Conservation (phyloP, 64 coral and sea anemone genomes). For the Anthopleura sola region DNA sequence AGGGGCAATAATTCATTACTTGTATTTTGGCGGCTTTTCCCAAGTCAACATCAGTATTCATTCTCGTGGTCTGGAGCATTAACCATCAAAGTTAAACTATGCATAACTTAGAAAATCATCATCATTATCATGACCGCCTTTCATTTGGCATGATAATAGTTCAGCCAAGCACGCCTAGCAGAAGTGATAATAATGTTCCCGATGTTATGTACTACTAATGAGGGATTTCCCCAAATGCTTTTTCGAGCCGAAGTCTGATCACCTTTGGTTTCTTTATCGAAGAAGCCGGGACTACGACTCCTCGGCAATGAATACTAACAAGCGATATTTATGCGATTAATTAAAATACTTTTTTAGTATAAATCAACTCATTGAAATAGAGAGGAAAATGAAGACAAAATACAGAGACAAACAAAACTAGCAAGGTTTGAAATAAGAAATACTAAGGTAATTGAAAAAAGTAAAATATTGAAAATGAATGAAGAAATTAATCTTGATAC, state of each 20-base stretch:
- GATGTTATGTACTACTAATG: neutral
- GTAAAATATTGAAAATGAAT: no score
- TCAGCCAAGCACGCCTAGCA: neutral
- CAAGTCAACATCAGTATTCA: neutral
- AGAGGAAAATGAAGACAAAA: no score
- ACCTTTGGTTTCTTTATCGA: neutral
- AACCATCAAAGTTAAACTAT: neutral
- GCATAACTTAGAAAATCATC: neutral
- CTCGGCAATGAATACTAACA: neutral
- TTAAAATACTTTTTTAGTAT: neutral
- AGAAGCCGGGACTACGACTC: neutral
- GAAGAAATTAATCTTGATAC: no score
- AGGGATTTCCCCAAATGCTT: neutral
- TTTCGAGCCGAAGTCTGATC: neutral
- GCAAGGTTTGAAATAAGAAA: neutral
- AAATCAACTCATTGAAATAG: neutral
- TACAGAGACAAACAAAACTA: no score
- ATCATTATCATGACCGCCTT: neutral
- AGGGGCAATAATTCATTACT: neutral
- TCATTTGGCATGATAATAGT: neutral
- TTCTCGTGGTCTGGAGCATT: neutral
- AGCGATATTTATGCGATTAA: neutral
- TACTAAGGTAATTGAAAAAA: no score
- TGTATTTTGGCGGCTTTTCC: neutral
- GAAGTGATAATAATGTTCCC: neutral